Conservation (phyloP, 2,113 vertebrate genomes). For the Misgurnus anguillicaudatus region DNA sequence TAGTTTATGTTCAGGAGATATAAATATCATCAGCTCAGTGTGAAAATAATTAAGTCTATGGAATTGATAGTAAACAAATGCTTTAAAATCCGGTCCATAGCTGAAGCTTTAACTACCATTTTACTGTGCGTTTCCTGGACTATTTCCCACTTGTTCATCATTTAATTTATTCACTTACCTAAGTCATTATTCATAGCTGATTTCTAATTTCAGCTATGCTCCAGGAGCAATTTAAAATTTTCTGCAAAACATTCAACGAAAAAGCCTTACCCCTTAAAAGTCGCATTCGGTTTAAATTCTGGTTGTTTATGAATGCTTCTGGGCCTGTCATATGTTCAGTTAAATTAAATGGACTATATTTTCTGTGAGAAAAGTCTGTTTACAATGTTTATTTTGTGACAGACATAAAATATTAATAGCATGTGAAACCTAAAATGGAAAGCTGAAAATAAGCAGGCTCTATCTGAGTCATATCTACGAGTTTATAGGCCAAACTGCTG, state of each 20-base stretch:
- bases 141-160: neutral
- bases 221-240: neutral
- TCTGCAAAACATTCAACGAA: neutral
- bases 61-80: too few relatives aligned
- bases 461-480: slow-evolving; percentile 24
- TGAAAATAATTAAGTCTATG: too few relatives aligned
- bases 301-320: too few relatives aligned
- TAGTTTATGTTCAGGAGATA: too few relatives aligned
- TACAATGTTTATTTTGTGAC: slow-evolving; percentile 24
- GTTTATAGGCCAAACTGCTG: slow-evolving; percentile 33
- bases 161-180: neutral
- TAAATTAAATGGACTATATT: neutral
- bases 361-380: neutral
- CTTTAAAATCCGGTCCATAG: too few relatives aligned
- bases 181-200: neutral
- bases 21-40: too few relatives aligned
- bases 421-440: slow-evolving; percentile 15
- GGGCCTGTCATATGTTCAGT: neutral
- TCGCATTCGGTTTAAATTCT: neutral
- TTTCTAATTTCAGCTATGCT: neutral
- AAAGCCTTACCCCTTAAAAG: neutral
- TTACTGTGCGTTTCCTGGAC: neutral
- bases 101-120: neutral
- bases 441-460: slow-evolving; percentile 9
- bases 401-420: slow-evolving; percentile 31